phyloP scores from a whole-genome alignment of 2,113 vertebrate species.

The Zosterops lateralis region DNA sequence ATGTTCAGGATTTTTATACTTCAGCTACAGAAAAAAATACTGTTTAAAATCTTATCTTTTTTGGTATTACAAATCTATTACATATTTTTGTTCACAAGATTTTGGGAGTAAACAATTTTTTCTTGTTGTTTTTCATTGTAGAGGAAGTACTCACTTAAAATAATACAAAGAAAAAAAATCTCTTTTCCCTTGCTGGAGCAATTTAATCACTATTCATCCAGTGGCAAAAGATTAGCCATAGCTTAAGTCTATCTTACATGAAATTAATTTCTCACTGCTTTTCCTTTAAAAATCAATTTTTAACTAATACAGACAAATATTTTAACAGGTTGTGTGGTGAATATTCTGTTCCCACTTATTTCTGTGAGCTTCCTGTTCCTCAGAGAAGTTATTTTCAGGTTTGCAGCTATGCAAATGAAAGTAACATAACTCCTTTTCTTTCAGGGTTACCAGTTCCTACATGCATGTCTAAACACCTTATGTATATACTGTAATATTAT shows the following conservation, averaged over 20 bases:
- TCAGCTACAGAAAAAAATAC: not conserved
- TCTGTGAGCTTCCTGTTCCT: not conserved
- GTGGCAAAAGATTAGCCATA: not conserved
- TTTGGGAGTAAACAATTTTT: not conserved
- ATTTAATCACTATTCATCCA: not conserved
- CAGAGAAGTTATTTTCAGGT: not conserved
- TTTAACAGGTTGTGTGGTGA: not conserved
- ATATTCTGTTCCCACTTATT: not conserved
- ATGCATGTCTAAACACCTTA: not conserved
- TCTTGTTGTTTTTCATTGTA: not conserved
- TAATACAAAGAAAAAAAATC: not conserved
- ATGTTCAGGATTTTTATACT: not conserved
- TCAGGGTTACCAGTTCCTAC: not conserved
- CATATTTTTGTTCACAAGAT: not conserved
- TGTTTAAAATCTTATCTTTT: not conserved
- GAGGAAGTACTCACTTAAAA: not conserved
- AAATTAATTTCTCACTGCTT: not conserved
- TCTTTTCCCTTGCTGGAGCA: not conserved
- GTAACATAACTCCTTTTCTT: not conserved
- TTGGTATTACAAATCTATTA: not conserved
- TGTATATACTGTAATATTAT: not conserved
- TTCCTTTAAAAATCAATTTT: not conserved
- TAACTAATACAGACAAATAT: not conserved
- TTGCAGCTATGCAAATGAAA: conserved; percentile 1
- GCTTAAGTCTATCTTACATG: not conserved